A percentile compares a stretch with the other conserved stretches of the same genome.
Conservation (phyloP, 2,888 invertebrate species). For the Doris montereyensis region DNA sequence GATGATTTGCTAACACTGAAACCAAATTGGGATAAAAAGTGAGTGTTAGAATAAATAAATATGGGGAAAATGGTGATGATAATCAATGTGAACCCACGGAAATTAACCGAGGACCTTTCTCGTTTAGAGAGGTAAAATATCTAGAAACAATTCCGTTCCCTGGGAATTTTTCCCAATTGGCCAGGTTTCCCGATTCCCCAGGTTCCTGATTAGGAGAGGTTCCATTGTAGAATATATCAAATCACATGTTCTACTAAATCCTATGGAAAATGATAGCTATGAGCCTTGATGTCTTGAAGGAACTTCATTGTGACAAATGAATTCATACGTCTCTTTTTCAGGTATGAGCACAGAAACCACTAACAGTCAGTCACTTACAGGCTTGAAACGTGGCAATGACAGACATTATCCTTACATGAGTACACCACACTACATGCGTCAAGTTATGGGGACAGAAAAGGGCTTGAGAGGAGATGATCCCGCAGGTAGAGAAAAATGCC, state of each 20-base stretch:
- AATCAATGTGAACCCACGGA: no score
- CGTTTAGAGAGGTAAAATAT: no score
- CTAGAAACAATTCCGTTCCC: no score
- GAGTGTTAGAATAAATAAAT: no score
- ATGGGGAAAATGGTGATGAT: no score
- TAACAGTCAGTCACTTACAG: constrained; percentile 62
- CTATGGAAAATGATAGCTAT: no score
- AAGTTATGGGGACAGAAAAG: constrained; percentile 67
- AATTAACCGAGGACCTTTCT: no score
- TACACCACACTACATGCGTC: constrained; percentile 66
- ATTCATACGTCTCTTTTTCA: constrained; percentile 33
- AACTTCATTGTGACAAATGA: not conserved
- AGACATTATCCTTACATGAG: constrained; percentile 66
- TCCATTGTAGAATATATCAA: no score
- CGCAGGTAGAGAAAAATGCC: constrained; percentile 51
- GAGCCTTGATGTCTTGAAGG: not conserved
- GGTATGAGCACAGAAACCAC: constrained; percentile 64
- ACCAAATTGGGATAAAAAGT: no score
- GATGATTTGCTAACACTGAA: no score
- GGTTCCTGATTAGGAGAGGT: not conserved
- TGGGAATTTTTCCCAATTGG: no score
- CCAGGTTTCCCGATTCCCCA: no score
- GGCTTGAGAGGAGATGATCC: constrained; percentile 50
- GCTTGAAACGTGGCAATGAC: constrained; percentile 54
- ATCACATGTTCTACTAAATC: not conserved